Evolutionary conservation across 2,888 invertebrate species (phyloP).

Genomic region (Nycteola revayana): DNA sequence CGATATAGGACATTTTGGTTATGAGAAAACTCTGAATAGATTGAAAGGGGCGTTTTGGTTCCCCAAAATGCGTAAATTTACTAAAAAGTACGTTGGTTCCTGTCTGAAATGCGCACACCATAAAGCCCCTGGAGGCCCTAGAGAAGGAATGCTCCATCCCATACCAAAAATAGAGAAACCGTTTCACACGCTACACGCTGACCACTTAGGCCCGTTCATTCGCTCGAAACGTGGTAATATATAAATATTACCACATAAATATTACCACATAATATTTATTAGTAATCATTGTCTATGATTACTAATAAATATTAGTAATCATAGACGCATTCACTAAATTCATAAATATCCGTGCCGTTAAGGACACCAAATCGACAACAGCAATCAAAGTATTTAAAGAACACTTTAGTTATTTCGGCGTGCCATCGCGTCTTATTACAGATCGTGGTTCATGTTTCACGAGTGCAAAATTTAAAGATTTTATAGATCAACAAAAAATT

Average conservation of each 20-base stretch:
- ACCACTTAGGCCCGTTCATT: slow-evolving; percentile 11
- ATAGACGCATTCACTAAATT: slow-evolving; percentile 6
- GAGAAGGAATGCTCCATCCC: slow-evolving; percentile 20
- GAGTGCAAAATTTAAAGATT: not conserved
- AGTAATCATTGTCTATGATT: too few species aligned
- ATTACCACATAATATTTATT: too few species aligned
- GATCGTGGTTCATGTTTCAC: slow-evolving; percentile 5
- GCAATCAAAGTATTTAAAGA: slow-evolving; percentile 1
- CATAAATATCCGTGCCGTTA: slow-evolving; percentile 1
- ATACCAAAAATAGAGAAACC: slow-evolving; percentile 21
- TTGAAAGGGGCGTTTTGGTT: slow-evolving; percentile 11
- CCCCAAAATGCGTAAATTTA: slow-evolving; percentile 18
- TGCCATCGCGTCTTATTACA: not conserved
- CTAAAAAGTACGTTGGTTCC: slow-evolving; percentile 17
- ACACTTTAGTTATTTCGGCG: slow-evolving; percentile 2
- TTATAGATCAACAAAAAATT: not conserved
- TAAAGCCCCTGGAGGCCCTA: slow-evolving; percentile 12
- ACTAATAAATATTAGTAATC: too few species aligned
- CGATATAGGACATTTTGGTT: slow-evolving; percentile 17
- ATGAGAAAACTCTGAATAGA: slow-evolving; percentile 6
- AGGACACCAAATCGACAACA: slow-evolving; percentile 3
- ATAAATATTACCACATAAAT: slow-evolving; percentile 7
- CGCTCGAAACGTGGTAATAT: slow-evolving; percentile 3
- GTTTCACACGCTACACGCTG: slow-evolving; percentile 10
- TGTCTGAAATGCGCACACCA: slow-evolving; percentile 18